Evolutionary conservation across 2,113 vertebrate genomes (phyloP).

Genomic region (Tenrec ecaudatus): DNA sequence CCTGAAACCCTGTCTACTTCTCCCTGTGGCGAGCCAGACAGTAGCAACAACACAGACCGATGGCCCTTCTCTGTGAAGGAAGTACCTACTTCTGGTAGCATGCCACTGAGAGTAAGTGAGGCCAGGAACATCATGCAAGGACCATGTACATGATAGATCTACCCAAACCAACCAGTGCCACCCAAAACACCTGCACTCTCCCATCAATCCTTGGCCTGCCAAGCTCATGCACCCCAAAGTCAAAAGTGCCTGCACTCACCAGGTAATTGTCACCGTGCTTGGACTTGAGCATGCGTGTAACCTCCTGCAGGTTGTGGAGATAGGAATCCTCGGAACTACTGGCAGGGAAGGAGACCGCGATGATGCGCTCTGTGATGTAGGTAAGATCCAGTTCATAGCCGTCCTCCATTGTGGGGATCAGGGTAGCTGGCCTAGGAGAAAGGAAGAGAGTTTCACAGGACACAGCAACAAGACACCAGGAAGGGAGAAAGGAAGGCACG

Average conservation of each 20-base stretch:
- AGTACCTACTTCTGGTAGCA: neutral
- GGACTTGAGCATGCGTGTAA: conserved; percentile 96
- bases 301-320: conserved; percentile 92
- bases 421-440: conserved; percentile 79
- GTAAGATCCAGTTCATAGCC: conserved; percentile 96
- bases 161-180: neutral
- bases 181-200: neutral
- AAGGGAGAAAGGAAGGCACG: neutral
- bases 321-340: conserved; percentile 94
- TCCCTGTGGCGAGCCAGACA: neutral
- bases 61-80: neutral
- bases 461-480: neutral
- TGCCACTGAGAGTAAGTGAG: neutral
- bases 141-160: neutral
- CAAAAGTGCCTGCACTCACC: conserved; percentile 86
- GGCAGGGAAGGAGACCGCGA: conserved; percentile 94
- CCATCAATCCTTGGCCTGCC: neutral
- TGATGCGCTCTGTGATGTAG: conserved; percentile 97
- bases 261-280: conserved; percentile 98
- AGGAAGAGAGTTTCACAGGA: neutral
- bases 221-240: rapidly evolving
- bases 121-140: neutral
- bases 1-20: neutral
- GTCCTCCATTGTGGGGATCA: conserved; percentile 92
- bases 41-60: neutral